Conservation (phyloP, 2,113 vertebrate species). For the Eurystomus gularis region DNA sequence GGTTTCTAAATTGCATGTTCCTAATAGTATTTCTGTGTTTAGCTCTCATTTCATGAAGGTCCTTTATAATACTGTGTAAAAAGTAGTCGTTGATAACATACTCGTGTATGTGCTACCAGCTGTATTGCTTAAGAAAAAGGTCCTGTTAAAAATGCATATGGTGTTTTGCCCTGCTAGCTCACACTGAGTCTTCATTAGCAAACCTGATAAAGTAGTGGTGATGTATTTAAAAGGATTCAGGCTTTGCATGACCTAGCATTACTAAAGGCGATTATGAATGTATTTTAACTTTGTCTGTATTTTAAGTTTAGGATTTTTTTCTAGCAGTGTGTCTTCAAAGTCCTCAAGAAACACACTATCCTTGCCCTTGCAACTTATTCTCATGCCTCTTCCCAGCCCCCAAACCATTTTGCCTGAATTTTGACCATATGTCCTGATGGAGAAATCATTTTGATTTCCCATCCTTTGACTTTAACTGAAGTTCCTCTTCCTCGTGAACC, state of each 20-base stretch:
- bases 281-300: background rate
- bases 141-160: background rate
- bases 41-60: background rate
- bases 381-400: background rate
- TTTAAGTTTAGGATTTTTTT: background rate
- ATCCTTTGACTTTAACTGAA: background rate
- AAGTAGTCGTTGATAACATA: background rate
- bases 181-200: background rate
- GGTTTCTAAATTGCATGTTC: background rate
- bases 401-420: background rate
- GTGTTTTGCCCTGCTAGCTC: background rate
- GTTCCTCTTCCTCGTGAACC: background rate
- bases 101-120: background rate
- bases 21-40: background rate
- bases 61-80: background rate
- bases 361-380: background rate
- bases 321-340: background rate
- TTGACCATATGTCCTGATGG: rapidly evolving
- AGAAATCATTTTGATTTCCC: background rate
- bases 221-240: background rate
- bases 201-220: background rate
- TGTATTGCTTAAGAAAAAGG: background rate
- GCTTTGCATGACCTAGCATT: background rate
- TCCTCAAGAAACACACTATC: background rate
- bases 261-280: background rate